Percentiles rank a stretch among this genome's conserved stretches.
Conservation (phyloP, 1,140 invertebrate genomes). For the Gryllus bimaculatus region DNA sequence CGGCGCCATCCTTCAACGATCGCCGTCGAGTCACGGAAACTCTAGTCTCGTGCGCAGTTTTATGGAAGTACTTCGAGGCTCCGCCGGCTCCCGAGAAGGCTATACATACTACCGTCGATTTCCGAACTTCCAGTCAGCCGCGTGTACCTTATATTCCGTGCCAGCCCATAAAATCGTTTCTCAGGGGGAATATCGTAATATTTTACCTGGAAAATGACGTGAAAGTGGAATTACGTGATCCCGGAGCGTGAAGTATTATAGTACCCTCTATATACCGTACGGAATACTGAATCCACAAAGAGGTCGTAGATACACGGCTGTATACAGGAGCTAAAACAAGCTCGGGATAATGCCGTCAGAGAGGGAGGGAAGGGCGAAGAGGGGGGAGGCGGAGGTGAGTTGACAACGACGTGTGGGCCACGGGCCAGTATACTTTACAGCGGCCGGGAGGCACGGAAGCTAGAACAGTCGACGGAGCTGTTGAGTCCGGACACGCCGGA, state of each 20-base stretch:
- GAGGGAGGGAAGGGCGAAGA: neutral
- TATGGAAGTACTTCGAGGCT: neutral
- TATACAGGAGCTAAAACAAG: too few species aligned
- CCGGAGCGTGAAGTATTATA: neutral
- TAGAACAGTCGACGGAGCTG: too few species aligned
- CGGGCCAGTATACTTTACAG: neutral
- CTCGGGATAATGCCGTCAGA: too few species aligned
- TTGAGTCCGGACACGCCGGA: too few species aligned
- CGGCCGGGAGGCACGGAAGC: neutral
- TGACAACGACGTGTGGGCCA: neutral
- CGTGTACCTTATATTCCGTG: neutral
- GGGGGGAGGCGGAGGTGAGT: neutral
- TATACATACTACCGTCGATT: neutral
- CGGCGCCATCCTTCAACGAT: neutral
- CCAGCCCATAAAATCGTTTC: neutral
- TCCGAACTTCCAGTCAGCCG: neutral
- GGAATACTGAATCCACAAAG: neutral
- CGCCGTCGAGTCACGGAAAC: neutral
- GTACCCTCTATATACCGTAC: neutral
- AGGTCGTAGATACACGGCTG: neutral
- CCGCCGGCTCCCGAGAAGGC: neutral
- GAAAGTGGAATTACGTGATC: neutral
- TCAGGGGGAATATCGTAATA: neutral
- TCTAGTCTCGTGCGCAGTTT: neutral
- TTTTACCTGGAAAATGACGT: slow-evolving; percentile 4